Evolutionary conservation across 2,113 vertebrate species (phyloP), one percentile per base, ranked within the genome.

Genomic region (Spizaetus ornatus): DNA sequence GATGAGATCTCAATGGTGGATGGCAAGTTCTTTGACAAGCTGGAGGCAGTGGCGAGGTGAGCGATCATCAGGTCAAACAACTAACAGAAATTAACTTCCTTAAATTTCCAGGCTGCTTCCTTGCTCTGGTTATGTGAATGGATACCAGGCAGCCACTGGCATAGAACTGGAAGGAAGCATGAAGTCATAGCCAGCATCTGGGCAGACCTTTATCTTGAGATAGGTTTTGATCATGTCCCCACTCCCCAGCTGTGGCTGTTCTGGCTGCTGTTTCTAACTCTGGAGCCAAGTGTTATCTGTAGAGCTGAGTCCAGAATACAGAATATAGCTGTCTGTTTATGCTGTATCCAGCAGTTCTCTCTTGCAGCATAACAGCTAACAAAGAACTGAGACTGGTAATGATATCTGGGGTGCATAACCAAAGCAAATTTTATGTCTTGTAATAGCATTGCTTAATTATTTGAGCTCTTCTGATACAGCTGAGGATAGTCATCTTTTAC

Each of bases 1-100:
- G 99, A 99, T 11, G 99, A 99, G 98, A 97, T 99, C 92, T 99
- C 99, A 18, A 99, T 99, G 99, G 99, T 99, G 90, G 99, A 99
- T 25, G 99, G 99, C 1, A 98, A 98, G 65, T 98, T 99, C 92
- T 99, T 99, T 89, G 99, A 99, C 94, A 99, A 98, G 96, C 98
- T 99, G 31, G 99, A 99, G 95, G 98, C 99, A 0, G 98, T 99
- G 50, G 99, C 99, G 47, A 99, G 99, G 99, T 99, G 42, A 86
- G 96, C 16, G 13, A 12, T 6, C 19, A 4, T 45, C 16, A 5
- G 18, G 16, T 40, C 19, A 45, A 85, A 34, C 5, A 76, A 9
- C 6, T 23, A 27, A 21, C 7, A 58, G 61, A 19, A 76, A 23
- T 9, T 0, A 38, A 11, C 61, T 66, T 80, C 16, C 8, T 3